Conservation (phyloP, 2,888 invertebrate species). For the Euproctis similis region DNA sequence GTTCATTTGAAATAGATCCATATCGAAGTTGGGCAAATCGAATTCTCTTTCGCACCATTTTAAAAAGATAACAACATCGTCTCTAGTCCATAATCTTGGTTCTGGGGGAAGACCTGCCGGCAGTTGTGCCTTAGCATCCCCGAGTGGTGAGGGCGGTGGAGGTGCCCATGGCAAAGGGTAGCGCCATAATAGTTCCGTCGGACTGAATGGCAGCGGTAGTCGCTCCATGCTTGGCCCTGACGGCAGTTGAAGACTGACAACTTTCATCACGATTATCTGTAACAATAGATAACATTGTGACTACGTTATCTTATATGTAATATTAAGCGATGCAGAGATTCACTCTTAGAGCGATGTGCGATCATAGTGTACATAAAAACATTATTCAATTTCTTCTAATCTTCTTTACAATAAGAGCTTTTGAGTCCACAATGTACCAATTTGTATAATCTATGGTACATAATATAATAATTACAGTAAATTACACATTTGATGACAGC, state of each 20-base stretch:
- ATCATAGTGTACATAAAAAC: too few relatives aligned
- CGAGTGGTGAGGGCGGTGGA: constrained; percentile 80
- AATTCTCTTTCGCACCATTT: constrained; percentile 95
- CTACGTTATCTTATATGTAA: too few relatives aligned
- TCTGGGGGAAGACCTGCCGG: constrained; percentile 89
- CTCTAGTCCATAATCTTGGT: constrained; percentile 92
- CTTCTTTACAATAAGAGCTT: too few relatives aligned
- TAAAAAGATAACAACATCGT: constrained; percentile 90
- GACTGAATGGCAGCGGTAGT: constrained; percentile 87
- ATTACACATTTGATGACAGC: too few relatives aligned
- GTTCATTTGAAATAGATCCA: constrained; percentile 97
- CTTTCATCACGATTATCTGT: constrained; percentile 76
- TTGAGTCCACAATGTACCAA: too few relatives aligned
- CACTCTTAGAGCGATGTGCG: too few relatives aligned
- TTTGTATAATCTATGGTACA: too few relatives aligned
- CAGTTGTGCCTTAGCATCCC: constrained; percentile 91
- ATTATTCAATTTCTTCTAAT: too few relatives aligned
- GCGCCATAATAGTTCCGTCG: constrained; percentile 90
- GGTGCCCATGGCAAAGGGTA: constrained; percentile 87
- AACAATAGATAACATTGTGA: too few relatives aligned
- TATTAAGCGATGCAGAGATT: too few relatives aligned
- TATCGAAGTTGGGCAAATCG: constrained; percentile 92
- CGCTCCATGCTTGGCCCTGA: constrained; percentile 84
- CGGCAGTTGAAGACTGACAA: constrained; percentile 81
- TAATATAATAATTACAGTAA: too few relatives aligned